Percentiles rank a stretch among this genome's conserved stretches.
phyloP scores from a whole-genome alignment of 2,797 vertebrate species.

The Melanotaenia maccullochi region DNA sequence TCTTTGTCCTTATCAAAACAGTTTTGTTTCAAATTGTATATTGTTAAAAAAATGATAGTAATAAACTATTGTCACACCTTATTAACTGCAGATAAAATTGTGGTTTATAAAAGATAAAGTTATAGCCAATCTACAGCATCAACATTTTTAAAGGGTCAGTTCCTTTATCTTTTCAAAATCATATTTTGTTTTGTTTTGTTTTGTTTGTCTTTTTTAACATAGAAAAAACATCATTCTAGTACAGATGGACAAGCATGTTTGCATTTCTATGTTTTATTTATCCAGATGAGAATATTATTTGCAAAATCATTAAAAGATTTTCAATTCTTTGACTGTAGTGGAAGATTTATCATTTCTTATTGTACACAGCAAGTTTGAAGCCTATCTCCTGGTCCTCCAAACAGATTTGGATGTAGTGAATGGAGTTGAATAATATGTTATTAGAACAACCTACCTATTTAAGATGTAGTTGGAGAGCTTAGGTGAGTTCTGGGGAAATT shows the following conservation, averaged over 20 bases:
- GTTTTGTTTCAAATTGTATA: slow-evolving; percentile 61
- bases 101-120: slow-evolving; percentile 57
- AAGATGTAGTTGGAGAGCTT: neutral
- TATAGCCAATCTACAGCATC: slow-evolving; percentile 48
- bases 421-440: neutral
- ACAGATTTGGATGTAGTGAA: neutral
- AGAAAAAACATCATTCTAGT: slow-evolving; percentile 75
- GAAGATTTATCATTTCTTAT: slow-evolving; percentile 35
- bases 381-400: neutral
- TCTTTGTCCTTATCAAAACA: slow-evolving; percentile 44
- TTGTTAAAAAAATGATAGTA: slow-evolving; percentile 52
- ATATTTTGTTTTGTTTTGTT: slow-evolving; percentile 36
- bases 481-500: too few relatives aligned
- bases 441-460: neutral
- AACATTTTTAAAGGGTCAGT: slow-evolving; percentile 50
- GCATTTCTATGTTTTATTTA: slow-evolving; percentile 92
- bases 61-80: slow-evolving; percentile 60
- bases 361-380: neutral
- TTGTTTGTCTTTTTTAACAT: slow-evolving; percentile 82
- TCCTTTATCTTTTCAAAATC: slow-evolving; percentile 64
- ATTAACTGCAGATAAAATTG: slow-evolving; percentile 51
- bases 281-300: slow-evolving; percentile 89
- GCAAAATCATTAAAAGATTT: slow-evolving; percentile 93
- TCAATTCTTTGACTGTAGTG: slow-evolving; percentile 84
- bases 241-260: slow-evolving; percentile 85